These are phyloP conservation scores for Lacerta viridis DNA, from an alignment of 2,797 vertebrate genomes.

Conservation along the genomic window DNA sequence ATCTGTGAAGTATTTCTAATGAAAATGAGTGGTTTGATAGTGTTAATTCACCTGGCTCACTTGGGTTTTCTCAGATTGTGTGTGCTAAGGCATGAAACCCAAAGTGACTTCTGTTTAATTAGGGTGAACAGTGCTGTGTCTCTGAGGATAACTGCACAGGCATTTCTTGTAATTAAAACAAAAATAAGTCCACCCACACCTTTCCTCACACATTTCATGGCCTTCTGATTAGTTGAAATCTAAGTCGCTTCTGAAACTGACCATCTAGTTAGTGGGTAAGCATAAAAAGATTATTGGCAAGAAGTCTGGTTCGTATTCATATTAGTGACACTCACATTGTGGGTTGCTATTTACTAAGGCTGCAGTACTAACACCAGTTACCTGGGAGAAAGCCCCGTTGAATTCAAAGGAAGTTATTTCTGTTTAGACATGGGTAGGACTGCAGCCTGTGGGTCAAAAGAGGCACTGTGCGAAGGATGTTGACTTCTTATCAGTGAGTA, in stretches of 20 bases:
- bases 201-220: neutral
- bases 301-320: neutral
- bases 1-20: conserved; percentile 64
- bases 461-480: neutral
- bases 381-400: no score
- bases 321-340: neutral
- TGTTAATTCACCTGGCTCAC: conserved; percentile 33
- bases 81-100: conserved; percentile 38
- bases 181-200: conserved; percentile 6
- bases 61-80: conserved; percentile 42
- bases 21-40: conserved; percentile 35
- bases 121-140: conserved; percentile 51
- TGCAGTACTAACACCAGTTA: neutral
- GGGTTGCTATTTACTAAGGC: neutral
- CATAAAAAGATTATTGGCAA: neutral
- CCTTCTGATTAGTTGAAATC: conserved; percentile 45
- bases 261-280: neutral
- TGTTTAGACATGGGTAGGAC: no score
- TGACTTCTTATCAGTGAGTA: neutral
- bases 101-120: conserved; percentile 62
- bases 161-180: conserved; percentile 60
- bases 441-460: neutral
- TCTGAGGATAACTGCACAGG: conserved; percentile 43
- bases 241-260: conserved; percentile 10
- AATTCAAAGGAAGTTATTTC: no score